Evolutionary conservation across 2,888 invertebrate genomes (phyloP).

Genomic region (Clepsis dumicolana): DNA sequence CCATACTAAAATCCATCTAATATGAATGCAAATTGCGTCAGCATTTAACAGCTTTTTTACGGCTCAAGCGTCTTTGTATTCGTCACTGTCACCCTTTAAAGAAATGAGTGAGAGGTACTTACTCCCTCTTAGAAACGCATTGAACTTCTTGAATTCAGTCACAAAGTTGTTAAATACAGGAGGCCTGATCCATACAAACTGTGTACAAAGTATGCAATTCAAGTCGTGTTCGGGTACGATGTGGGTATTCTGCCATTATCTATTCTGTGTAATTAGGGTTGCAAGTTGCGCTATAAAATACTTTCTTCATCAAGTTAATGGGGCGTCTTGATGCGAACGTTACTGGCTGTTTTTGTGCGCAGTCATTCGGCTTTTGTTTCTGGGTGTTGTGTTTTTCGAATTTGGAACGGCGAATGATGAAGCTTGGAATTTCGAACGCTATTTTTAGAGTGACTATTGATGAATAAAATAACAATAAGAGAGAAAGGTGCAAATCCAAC

Average conservation of each 20-base stretch:
- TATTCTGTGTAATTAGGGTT: constrained; percentile 41
- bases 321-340: constrained; percentile 61
- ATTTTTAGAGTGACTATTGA: background rate
- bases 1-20: constrained; percentile 3
- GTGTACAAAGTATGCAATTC: background rate
- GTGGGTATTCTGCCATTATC: constrained; percentile 18
- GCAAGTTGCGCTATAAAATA: constrained; percentile 60
- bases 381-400: constrained; percentile 39
- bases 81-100: constrained; percentile 24
- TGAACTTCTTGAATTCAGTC: constrained; percentile 25
- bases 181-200: background rate
- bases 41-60: constrained; percentile 41
- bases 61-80: constrained; percentile 1
- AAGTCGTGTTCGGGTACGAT: background rate
- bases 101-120: constrained; percentile 23
- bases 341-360: constrained; percentile 56
- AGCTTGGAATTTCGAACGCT: constrained; percentile 26
- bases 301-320: constrained; percentile 75
- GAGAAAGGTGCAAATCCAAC: too few relatives aligned
- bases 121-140: constrained; percentile 28
- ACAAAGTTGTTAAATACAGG: constrained; percentile 20
- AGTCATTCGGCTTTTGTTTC: constrained; percentile 57
- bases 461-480: background rate
- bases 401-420: constrained; percentile 34
- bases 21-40: constrained; percentile 38